A percentile compares a stretch with the other conserved stretches of the same genome.
Evolutionary conservation across 2,113 vertebrate species (phyloP).

Genomic region (Bambusicola thoracicus): DNA sequence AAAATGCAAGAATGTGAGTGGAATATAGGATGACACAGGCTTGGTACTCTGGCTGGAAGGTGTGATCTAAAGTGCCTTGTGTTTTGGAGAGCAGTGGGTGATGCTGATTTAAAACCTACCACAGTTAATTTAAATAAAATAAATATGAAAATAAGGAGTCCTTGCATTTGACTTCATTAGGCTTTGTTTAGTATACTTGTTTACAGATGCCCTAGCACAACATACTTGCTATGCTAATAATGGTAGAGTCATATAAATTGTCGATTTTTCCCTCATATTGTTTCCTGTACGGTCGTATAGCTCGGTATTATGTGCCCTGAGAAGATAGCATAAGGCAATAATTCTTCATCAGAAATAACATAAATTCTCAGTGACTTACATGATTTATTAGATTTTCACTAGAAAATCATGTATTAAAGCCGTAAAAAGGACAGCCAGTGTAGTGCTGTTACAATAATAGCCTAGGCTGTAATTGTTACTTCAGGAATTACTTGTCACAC

Average conservation of each 20-base stretch:
- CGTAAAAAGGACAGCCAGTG: background rate
- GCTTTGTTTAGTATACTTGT: background rate
- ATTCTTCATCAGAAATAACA: background rate
- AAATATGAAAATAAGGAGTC: background rate
- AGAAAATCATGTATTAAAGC: background rate
- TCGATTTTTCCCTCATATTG: background rate
- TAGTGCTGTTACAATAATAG: background rate
- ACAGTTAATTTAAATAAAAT: background rate
- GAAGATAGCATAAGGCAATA: background rate
- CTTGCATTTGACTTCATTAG: background rate
- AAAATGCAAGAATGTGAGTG: background rate
- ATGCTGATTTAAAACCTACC: background rate
- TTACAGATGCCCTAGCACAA: background rate
- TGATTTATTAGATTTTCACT: background rate
- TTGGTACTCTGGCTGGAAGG: background rate
- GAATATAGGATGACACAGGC: background rate
- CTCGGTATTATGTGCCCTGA: background rate
- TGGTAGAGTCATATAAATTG: background rate
- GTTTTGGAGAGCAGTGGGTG: background rate
- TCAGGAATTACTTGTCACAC: background rate
- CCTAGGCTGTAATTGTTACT: background rate
- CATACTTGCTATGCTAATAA: background rate
- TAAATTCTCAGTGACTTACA: background rate
- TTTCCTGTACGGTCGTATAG: background rate
- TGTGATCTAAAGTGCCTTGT: background rate